phyloP scores from a whole-genome alignment of 2,113 vertebrate species.

The Cepphus grylle region DNA sequence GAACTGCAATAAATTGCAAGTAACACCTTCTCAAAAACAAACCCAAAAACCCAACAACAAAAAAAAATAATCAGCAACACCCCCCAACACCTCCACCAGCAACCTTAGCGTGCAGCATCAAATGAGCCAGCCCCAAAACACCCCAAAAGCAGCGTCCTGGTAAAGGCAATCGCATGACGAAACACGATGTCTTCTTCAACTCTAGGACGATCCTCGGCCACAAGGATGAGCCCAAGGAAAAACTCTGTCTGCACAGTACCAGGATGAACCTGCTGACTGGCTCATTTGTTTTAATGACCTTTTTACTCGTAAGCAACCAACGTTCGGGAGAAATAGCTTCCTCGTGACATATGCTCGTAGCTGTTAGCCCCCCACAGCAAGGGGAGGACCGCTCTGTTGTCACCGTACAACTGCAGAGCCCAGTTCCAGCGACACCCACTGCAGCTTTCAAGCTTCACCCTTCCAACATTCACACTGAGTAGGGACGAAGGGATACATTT shows the following conservation, averaged over 20 bases:
- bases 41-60: background rate
- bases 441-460: background rate
- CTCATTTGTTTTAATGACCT: background rate
- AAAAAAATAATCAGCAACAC: background rate
- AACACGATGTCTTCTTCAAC: background rate
- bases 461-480: fast-evolving
- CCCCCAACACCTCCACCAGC: background rate
- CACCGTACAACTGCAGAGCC: background rate
- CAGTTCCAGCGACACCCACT: background rate
- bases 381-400: background rate
- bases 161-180: background rate
- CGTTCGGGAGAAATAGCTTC: background rate
- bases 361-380: background rate
- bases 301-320: background rate
- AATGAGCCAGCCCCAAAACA: background rate
- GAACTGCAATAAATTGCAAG: background rate
- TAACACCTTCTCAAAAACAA: background rate
- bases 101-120: background rate
- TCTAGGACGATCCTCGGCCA: background rate
- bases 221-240: background rate
- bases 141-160: background rate
- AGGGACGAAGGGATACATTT: background rate
- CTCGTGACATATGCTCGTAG: fast-evolving
- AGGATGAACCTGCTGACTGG: background rate
- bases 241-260: background rate